Evolutionary conservation across 2,888 invertebrate genomes (phyloP).

Genomic region (Byasa hedistus): DNA sequence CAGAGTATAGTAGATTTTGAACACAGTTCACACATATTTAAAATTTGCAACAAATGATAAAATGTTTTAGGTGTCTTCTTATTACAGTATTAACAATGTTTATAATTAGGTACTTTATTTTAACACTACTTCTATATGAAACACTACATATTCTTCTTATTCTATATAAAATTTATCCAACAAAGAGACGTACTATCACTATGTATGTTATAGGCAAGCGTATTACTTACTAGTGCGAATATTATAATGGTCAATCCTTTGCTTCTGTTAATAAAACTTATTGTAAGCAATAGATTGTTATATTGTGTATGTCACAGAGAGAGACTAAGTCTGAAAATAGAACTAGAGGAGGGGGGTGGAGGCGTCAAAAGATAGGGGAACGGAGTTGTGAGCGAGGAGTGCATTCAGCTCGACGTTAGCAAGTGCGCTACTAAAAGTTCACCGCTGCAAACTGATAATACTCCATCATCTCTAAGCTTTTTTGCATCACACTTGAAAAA

Average conservation of each 20-base stretch:
- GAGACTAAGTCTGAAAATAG: neutral
- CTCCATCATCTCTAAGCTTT: neutral
- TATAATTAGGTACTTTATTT: no score
- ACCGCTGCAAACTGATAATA: conserved; percentile 2
- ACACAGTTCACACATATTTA: no score
- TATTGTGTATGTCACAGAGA: neutral
- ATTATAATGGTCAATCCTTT: neutral
- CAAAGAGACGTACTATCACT: no score
- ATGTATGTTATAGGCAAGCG: no score
- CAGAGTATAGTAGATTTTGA: no score
- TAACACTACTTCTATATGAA: no score
- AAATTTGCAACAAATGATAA: no score
- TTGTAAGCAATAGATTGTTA: neutral
- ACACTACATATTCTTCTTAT: no score
- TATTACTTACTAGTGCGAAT: neutral
- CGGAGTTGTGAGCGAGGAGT: neutral
- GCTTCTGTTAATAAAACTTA: neutral
- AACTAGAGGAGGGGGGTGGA: neutral
- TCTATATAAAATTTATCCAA: no score
- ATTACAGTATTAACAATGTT: no score
- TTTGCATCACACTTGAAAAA: no score
- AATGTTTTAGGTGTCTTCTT: no score
- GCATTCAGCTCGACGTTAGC: conserved; percentile 1
- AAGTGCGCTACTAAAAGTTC: neutral
- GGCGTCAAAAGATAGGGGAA: neutral